Evolutionary conservation across 92 coral and sea anemone species (phyloP).

Genomic region (Phenganax marumi): DNA sequence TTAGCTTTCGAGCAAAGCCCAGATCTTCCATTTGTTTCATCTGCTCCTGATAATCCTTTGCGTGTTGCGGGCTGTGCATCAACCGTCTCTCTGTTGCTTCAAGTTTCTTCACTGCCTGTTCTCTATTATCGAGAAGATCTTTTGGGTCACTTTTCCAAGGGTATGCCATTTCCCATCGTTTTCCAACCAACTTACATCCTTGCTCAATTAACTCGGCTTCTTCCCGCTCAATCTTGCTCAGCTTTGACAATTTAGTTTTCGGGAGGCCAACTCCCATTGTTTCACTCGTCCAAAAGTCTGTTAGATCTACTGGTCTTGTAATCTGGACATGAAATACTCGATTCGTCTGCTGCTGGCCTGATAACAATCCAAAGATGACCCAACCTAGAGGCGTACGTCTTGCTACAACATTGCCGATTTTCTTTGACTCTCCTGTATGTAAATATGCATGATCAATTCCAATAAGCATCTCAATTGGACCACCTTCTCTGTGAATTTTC

Average conservation of each 20-base stretch:
- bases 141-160: constrained; percentile 60
- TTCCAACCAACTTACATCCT: constrained; percentile 40
- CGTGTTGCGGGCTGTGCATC: constrained; percentile 51
- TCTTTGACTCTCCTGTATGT: constrained; percentile 31
- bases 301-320: constrained; percentile 51
- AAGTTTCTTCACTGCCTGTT: constrained; percentile 54
- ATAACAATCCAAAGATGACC: constrained; percentile 71
- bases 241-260: too few relatives aligned
- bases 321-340: constrained; percentile 43
- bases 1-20: constrained; percentile 48
- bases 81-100: constrained; percentile 54
- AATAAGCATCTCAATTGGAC: constrained; percentile 9
- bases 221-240: constrained; percentile 55
- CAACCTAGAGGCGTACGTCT: constrained; percentile 53
- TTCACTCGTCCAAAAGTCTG: constrained; percentile 59
- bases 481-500: constrained; percentile 7
- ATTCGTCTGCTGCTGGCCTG: constrained; percentile 15
- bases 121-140: constrained; percentile 48
- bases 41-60: too few relatives aligned
- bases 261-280: constrained; percentile 54
- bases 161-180: constrained; percentile 57
- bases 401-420: constrained; percentile 46
- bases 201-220: constrained; percentile 56
- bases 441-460: constrained; percentile 20
- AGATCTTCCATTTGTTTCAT: constrained; percentile 47